Base-by-base conservation (phyloP, 1,140 invertebrate species). In the Augochlora pura region DNA sequence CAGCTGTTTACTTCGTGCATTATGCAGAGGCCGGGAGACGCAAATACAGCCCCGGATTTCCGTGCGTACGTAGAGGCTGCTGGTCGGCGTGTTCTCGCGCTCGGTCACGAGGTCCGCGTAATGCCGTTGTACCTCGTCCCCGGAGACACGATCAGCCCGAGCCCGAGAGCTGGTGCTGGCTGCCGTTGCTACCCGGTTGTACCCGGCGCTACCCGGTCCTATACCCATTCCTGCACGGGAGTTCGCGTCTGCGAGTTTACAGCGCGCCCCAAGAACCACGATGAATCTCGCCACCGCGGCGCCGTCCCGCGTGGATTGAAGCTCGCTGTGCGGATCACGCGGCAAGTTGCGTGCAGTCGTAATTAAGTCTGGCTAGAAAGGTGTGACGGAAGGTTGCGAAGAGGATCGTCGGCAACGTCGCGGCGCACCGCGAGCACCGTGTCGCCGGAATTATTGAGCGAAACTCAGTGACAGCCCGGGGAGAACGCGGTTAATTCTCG, bases 211-310 rank as follows among this genome's bases (percentile, higher is more conserved):
- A 32, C 32, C 32, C 32, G 32, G 1, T 32, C 1, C 32, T 32
- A 32, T 32, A 32, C 32, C 32, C 32, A 4, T 32, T 32, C 1
- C 32, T 32, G 32, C 64, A 39, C 16, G 49, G 21, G 49, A 72
- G 57, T 84, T 38, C 16, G 49, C 49, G 49, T 64, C 49, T 14
- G 65, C 73, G 67, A 77, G 32, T 81, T 80, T 80, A 14, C n/a
- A 32, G 32, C 32, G 32, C 32, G 32, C 4, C 32, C 32, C 32
- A 32, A 32, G 32, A 59, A 9, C 9, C 14, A 18, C 64, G 49
- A 42, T 52, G 38, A 52, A 67, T 49, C 62, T 57, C 54, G 32
- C 32, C 32, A 4, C 32, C 32, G 32, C 7, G 65, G 23, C 27
- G 49, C 39, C 6, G 38, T 32, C n/a, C 69, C 27, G 7, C 69